Conservation (phyloP, 2,888 invertebrate genomes). For the Synergus itoensis region DNA sequence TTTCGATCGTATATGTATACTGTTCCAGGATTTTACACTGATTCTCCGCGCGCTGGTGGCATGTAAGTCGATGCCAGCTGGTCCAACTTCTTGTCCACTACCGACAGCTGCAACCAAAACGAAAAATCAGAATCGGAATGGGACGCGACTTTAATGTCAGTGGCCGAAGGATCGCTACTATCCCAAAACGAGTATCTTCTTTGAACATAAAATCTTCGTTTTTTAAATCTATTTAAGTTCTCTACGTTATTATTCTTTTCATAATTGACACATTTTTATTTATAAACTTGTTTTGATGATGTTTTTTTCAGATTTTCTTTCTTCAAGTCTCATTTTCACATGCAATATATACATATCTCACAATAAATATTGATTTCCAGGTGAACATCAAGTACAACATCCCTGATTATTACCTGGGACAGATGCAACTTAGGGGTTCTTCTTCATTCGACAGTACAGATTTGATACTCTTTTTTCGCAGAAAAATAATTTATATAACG, state of each 20-base stretch:
- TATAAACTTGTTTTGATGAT: background rate
- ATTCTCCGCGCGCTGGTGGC: conserved; percentile 12
- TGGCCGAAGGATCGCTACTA: conserved; percentile 20
- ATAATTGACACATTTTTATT: background rate
- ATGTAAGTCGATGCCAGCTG: conserved; percentile 70
- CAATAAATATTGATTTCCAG: background rate
- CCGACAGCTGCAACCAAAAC: conserved; percentile 70
- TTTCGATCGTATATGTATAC: conserved; percentile 1
- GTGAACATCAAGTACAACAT: background rate
- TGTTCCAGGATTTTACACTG: conserved; percentile 27
- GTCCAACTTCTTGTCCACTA: conserved; percentile 81
- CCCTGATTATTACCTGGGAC: background rate
- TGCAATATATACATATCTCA: background rate
- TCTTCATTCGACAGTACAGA: too few relatives aligned
- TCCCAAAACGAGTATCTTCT: conserved; percentile 15
- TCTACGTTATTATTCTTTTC: background rate
- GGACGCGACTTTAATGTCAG: conserved; percentile 29
- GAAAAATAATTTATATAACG: too few relatives aligned
- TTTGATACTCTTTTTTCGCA: too few relatives aligned
- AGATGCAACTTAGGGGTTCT: too few relatives aligned
- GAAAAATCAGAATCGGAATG: conserved; percentile 8
- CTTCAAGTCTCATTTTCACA: background rate
- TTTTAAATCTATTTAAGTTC: background rate
- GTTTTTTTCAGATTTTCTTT: background rate
- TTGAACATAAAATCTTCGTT: background rate